Base-by-base conservation (phyloP, 2,113 vertebrate species). In the Cynocephalus volans region DNA sequence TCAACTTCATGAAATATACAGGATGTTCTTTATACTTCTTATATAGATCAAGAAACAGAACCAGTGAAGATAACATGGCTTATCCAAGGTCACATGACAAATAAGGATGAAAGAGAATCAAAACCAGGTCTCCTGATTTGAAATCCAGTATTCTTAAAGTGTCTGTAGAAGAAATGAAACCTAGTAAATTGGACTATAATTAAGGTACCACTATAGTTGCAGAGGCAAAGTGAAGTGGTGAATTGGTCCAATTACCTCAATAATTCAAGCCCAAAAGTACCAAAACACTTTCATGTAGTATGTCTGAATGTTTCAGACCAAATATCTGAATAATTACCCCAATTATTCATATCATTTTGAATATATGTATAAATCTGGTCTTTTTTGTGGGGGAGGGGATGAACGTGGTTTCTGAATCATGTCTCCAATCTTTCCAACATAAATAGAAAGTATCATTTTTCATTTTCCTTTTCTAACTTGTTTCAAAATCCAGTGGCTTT, bases 291-390 rank as follows among this genome's bases (percentile, higher is more conserved):
- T 97, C 70, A 97, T 95, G 83, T 92, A 95, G 94, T 82, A 81
- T 82, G 87, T 92, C 83, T 95, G 97, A 95, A 92, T 92, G 93
- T 94, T 89, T 97, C 41, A 77, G 88, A 76, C 80, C 70, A 84
- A 97, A 97, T 96, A 97, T 96, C 96, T 95, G 69, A 96, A 97
- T 98, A 97, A 97, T 97, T 98, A 92, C 70, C 70, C 73, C 95
- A 97, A 97, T 97, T 98, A 96, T 81, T 95, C 95, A 96, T 96
- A 97, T 96, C 93, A 96, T 90, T 97, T 93, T 96, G 94, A 97
- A 97, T 96, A 92, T 96, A 90, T 90, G 60, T 97, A 96, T 96
- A 96, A 96, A 96, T 77, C 80, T 84, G n/a, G 33, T 92, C 50
- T 95, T 92, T 95, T 73, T 19, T 77, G 10, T n/a, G 41, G 77